Percentiles rank a stretch among this genome's conserved stretches.
Conservation (phyloP, 2,797 vertebrate genomes). For the Bradypus variegatus region DNA sequence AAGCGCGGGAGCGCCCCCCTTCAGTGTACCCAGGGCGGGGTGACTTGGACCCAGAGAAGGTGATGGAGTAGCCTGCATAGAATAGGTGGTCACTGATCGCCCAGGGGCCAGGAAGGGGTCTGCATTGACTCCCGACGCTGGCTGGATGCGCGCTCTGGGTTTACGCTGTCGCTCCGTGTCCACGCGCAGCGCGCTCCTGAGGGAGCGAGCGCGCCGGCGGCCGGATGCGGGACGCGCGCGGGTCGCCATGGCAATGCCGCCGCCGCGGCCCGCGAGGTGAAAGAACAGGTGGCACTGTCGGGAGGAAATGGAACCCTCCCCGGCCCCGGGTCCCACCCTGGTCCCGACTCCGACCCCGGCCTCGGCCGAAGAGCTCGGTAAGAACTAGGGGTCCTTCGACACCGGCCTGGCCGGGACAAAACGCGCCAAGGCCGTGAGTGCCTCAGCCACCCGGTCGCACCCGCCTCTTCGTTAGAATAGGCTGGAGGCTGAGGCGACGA, state of each 20-base stretch:
- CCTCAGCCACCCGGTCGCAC: neutral
- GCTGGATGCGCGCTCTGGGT: rapidly evolving
- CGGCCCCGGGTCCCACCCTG: rapidly evolving
- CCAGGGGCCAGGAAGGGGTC: rapidly evolving
- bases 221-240: neutral
- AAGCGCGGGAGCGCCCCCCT: neutral
- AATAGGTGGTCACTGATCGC: neutral
- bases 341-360: rapidly evolving
- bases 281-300: rapidly evolving
- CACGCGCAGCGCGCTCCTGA: too few species aligned
- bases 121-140: rapidly evolving
- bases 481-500: neutral
- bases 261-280: rapidly evolving
- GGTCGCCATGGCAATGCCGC: neutral
- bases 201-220: too few species aligned
- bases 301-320: rapidly evolving
- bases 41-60: neutral
- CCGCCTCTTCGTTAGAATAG: rapidly evolving
- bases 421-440: neutral
- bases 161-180: neutral
- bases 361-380: neutral
- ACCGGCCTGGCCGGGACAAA: neutral
- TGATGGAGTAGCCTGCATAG: neutral
- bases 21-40: rapidly evolving
- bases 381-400: neutral